Conservation (phyloP, 2,113 vertebrate genomes). For the Megalops atlanticus region DNA sequence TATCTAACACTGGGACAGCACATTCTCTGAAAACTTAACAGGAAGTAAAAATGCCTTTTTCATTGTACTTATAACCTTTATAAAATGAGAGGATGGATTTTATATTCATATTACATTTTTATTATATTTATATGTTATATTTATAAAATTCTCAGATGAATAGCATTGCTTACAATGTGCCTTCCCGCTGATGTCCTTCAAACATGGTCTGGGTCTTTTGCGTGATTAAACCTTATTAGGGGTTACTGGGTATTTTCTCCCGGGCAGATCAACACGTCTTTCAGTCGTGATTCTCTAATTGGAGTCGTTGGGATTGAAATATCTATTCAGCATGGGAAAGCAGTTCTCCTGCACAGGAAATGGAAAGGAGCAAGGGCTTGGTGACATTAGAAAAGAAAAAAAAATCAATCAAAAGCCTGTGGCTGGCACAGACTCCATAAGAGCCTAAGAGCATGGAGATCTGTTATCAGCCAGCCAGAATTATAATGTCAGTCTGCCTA, state of each 20-base stretch:
- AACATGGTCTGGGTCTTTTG: background rate
- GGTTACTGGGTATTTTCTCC: background rate
- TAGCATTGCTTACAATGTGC: background rate
- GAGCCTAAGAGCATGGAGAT: background rate
- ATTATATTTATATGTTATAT: too few relatives aligned
- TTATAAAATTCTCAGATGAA: too few relatives aligned
- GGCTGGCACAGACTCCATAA: too few relatives aligned
- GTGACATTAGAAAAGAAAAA: background rate
- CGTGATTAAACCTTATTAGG: conserved; percentile 12
- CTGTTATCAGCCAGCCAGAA: background rate
- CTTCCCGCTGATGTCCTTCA: background rate
- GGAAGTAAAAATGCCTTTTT: too few relatives aligned
- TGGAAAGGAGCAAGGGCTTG: background rate
- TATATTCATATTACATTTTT: too few relatives aligned
- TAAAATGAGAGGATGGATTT: too few relatives aligned
- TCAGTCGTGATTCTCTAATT: background rate
- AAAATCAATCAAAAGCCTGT: background rate
- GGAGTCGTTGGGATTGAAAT: background rate
- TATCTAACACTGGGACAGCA: background rate
- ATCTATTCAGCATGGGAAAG: background rate
- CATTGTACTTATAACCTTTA: too few relatives aligned
- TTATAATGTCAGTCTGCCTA: background rate
- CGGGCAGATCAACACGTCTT: background rate
- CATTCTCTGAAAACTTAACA: too few relatives aligned
- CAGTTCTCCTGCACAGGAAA: background rate